A percentile compares a stretch with the other conserved stretches of the same genome.
These are phyloP conservation scores for Xiphorhynchus erythropygius DNA, from an alignment of 2,797 vertebrate genomes.

Conservation along the genomic window DNA sequence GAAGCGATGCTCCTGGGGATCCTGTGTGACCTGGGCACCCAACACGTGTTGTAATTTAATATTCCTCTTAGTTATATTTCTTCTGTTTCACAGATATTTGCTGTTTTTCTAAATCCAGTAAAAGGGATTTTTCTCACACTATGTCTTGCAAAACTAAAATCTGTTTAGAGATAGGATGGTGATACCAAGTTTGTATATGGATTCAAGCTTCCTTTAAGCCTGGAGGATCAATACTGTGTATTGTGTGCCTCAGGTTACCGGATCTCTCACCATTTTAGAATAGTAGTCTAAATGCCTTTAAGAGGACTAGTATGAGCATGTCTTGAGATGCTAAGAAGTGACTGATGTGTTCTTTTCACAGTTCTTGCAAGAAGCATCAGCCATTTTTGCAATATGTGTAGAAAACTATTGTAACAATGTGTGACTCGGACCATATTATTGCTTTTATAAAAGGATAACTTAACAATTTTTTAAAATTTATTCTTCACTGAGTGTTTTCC, in stretches of 20 bases:
- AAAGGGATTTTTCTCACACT: too few species aligned
- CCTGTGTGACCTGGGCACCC: too few species aligned
- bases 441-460: neutral
- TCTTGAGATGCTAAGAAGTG: neutral
- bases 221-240: neutral
- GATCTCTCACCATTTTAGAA: neutral
- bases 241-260: neutral
- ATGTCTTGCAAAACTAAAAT: neutral
- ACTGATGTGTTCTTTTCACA: neutral
- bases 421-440: neutral
- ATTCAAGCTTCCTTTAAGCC: neutral
- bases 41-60: too few species aligned
- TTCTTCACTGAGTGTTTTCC: neutral
- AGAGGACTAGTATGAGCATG: neutral
- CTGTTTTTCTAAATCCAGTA: too few species aligned
- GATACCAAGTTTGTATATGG: neutral
- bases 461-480: neutral
- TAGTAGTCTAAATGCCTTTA: neutral
- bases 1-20: too few species aligned
- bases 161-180: neutral
- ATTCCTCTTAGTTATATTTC: too few species aligned
- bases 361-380: neutral
- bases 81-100: too few species aligned
- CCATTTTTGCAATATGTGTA: neutral
- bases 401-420: neutral